Percentiles rank a stretch among this genome's conserved stretches.
Evolutionary conservation across 2,113 vertebrate genomes (phyloP).

Genomic region (Corythornis cristatus): DNA sequence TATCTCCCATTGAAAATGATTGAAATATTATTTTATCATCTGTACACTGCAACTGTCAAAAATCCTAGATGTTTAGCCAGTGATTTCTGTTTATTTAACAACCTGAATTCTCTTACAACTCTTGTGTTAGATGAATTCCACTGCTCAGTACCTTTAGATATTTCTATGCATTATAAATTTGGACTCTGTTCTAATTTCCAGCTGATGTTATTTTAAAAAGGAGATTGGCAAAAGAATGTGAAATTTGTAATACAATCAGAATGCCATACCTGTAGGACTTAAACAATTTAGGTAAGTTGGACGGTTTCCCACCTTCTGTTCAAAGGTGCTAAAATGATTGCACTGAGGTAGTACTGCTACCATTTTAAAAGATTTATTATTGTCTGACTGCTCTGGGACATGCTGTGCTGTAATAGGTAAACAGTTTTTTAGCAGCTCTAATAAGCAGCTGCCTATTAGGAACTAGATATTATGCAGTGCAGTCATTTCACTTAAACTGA

Average conservation of each 20-base stretch:
- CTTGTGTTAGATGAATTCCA: neutral
- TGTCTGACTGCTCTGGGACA: neutral
- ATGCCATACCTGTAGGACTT: neutral
- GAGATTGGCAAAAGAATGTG: neutral
- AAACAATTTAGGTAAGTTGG: neutral
- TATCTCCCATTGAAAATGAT: no score
- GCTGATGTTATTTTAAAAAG: neutral
- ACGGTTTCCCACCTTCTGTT: neutral
- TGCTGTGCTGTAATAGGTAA: neutral
- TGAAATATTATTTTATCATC: neutral
- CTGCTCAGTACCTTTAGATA: neutral
- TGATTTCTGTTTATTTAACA: neutral
- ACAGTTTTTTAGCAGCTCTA: neutral
- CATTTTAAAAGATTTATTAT: neutral
- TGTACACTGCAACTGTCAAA: neutral
- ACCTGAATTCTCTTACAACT: neutral
- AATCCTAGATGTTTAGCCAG: neutral
- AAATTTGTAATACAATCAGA: neutral
- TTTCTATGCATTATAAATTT: neutral
- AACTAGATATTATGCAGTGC: neutral
- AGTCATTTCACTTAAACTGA: constrained; percentile 42
- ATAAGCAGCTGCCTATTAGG: neutral
- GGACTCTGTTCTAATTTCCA: neutral
- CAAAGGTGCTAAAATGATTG: neutral
- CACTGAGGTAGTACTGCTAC: neutral